These are phyloP conservation scores for Callosobruchus maculatus DNA, from an alignment of 2,888 invertebrate genomes.

Conservation along the genomic window DNA sequence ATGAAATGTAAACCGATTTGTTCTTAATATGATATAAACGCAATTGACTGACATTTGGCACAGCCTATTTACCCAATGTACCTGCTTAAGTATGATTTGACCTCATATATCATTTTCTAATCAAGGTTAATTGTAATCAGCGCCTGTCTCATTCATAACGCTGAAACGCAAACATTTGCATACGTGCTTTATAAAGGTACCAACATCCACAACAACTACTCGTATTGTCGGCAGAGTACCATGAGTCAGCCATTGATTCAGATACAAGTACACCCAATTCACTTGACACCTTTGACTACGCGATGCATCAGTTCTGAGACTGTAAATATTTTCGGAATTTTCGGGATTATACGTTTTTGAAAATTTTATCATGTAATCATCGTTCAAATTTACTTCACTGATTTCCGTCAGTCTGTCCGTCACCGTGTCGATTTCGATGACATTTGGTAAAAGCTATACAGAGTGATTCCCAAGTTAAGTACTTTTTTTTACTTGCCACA, in stretches of 20 bases:
- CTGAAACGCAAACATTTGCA: background rate
- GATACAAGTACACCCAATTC: background rate
- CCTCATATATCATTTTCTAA: background rate
- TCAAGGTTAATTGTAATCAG: background rate
- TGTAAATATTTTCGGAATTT: too few species aligned
- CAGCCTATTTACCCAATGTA: background rate
- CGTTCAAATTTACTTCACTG: too few species aligned
- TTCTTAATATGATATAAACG: constrained; percentile 1
- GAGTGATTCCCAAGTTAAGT: too few species aligned
- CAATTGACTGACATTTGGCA: constrained; percentile 1
- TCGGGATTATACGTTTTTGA: too few species aligned
- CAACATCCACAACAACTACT: background rate
- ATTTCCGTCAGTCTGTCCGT: too few species aligned
- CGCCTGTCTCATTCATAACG: background rate
- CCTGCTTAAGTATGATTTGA: background rate
- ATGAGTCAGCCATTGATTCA: background rate
- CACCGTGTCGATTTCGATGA: too few species aligned
- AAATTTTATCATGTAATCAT: too few species aligned
- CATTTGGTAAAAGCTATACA: too few species aligned
- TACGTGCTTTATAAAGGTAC: background rate
- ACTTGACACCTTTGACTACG: too few species aligned
- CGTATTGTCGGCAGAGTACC: background rate
- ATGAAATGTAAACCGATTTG: background rate
- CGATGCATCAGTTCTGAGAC: too few species aligned
- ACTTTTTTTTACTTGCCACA: too few species aligned